Evolutionary conservation across 2,113 vertebrate genomes (phyloP), one percentile per base, ranked within the genome.

Genomic region (Hippolais icterina): DNA sequence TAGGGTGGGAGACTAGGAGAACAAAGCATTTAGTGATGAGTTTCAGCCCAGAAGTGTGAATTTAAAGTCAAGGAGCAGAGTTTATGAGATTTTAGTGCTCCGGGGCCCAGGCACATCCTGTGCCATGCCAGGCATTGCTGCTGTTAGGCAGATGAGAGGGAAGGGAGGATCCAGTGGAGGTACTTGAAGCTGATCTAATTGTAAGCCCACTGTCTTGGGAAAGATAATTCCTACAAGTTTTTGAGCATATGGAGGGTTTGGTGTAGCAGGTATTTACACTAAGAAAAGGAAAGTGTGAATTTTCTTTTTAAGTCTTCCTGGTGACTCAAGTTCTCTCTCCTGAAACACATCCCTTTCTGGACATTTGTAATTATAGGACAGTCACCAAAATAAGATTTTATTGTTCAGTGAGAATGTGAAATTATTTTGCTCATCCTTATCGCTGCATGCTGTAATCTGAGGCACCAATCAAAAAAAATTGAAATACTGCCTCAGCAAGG

Each of bases 391-490:
- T 47, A 89, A 41, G 54, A 54, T 83, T 80, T 81, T 56, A 72
- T 78, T 94, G 60, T 78, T 95, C 39, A 35, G 25, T 41, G 70
- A 89, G 77, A 74, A 85, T 47, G 33, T 72, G 76, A 72, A 79
- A 31, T 60, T 92, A 42, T 88, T 89, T 88, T 61, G 37, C n/a
- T 82, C 22, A 50, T 79, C 54, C 41, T 92, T 97, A 78, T 78
- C 66, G 52, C 29, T 23, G 39, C 35, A 53, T 3, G 2, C n/a
- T 79, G 25, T 77, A 91, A 93, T 90, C 71, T 78, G 47, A 87
- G 72, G 57, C 46, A 95, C 52, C 33, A 59, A 69, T 92, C 89
- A 87, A 89, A 97, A 89, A 72, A 64, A 89, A 33, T 70, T 82
- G 39, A 93, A 92, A 90, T 57, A 33, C 16, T 74, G 41, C 25